Percentiles rank a stretch among this genome's conserved stretches.
Evolutionary conservation across 2,888 invertebrate species (phyloP).

Genomic region (Sturmia bella): DNA sequence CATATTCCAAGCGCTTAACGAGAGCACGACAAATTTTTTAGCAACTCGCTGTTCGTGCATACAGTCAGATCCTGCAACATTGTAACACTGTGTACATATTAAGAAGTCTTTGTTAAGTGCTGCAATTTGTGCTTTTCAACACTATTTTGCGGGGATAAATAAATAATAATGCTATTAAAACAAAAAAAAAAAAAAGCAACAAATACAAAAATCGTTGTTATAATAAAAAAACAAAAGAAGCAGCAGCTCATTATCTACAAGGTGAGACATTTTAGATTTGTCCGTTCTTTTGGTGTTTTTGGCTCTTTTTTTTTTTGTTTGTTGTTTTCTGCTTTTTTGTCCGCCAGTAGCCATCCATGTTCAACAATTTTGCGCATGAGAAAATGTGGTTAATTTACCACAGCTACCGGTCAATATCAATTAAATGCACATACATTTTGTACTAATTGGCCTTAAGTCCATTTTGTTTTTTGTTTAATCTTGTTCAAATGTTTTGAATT

Average conservation of each 20-base stretch:
- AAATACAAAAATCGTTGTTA: not conserved
- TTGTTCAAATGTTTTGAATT: constrained; percentile 3
- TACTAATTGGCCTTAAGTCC: constrained; percentile 43
- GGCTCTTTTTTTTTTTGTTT: not conserved
- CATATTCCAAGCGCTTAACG: constrained; percentile 54
- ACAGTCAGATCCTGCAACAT: constrained; percentile 73
- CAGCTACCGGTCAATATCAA: constrained; percentile 34
- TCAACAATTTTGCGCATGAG: constrained; percentile 32
- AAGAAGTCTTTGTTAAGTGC: constrained; percentile 52
- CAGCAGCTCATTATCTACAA: constrained; percentile 48
- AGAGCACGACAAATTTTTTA: constrained; percentile 27
- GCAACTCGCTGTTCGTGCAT: constrained; percentile 67
- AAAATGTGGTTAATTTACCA: constrained; percentile 42
- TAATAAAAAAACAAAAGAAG: not conserved
- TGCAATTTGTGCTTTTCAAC: constrained; percentile 62
- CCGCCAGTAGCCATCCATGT: not conserved
- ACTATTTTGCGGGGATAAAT: constrained; percentile 38
- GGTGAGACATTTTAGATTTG: constrained; percentile 47
- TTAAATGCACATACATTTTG: constrained; percentile 39
- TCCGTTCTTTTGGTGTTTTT: not conserved
- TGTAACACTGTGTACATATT: constrained; percentile 31
- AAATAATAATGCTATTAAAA: constrained; percentile 24
- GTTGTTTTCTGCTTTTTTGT: constrained; percentile 7
- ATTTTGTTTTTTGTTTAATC: not conserved
- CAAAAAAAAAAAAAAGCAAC: not conserved